phyloP scores from a whole-genome alignment of 2,113 vertebrate genomes.

The Odobenus rosmarus region DNA sequence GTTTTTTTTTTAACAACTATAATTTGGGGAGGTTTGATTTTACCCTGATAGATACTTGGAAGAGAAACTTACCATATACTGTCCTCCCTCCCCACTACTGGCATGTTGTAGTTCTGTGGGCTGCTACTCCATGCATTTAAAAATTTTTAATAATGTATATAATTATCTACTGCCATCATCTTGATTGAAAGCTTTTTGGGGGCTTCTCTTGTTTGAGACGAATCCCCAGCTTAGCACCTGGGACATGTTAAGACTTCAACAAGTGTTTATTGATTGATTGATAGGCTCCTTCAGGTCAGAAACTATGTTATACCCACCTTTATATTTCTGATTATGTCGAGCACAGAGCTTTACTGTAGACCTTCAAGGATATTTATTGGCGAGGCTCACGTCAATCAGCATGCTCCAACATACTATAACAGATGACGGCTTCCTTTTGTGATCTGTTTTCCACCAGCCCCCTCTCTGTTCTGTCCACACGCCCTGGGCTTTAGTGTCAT shows the following conservation, averaged over 20 bases:
- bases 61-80: not conserved
- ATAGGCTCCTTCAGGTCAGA: not conserved
- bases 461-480: not conserved
- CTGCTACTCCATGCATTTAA: not conserved
- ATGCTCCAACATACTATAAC: not conserved
- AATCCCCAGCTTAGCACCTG: not conserved
- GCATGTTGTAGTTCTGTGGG: not conserved
- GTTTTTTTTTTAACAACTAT: not conserved
- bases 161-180: not conserved
- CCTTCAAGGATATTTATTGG: not conserved
- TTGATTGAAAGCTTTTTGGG: not conserved
- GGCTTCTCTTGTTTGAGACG: not conserved
- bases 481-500: not conserved
- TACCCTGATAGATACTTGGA: not conserved
- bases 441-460: not conserved
- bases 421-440: not conserved
- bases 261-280: not conserved
- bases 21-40: not conserved
- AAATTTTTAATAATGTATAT: not conserved
- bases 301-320: not conserved
- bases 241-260: not conserved
- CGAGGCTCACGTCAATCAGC: not conserved
- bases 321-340: not conserved
- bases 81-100: not conserved
- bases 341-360: not conserved